Conservation (phyloP, 2,113 vertebrate species). For the Aspidoscelis tigris region DNA sequence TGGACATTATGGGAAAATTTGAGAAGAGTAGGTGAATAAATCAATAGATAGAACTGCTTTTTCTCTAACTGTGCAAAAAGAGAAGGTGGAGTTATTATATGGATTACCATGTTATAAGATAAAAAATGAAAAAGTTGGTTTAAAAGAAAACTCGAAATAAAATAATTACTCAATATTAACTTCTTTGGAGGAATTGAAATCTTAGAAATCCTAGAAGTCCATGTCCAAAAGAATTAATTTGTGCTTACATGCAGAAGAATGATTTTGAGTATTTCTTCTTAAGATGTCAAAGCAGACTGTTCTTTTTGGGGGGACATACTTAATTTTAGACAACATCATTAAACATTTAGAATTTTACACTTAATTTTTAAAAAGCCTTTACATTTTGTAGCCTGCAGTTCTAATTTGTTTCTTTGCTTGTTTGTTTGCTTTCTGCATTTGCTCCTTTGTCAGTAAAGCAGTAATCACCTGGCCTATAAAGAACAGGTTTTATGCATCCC, state of each 20-base stretch:
- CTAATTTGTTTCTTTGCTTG: neutral
- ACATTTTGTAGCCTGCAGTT: conserved; percentile 28
- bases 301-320: conserved; percentile 36
- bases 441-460: conserved; percentile 31
- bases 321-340: conserved; percentile 29
- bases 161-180: neutral
- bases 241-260: neutral
- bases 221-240: neutral
- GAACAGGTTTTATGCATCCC: neutral
- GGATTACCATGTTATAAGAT: neutral
- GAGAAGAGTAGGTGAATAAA: neutral
- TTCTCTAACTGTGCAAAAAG: neutral
- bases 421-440: conserved; percentile 17
- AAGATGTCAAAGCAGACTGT: conserved; percentile 39
- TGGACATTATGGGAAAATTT: conserved; percentile 29
- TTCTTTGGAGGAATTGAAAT: conserved; percentile 27
- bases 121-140: neutral
- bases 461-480: conserved; percentile 7
- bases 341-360: conserved; percentile 45
- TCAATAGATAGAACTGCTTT: neutral
- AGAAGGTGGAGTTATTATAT: neutral
- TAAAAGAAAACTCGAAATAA: no score
- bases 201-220: neutral
- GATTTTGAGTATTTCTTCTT: neutral
- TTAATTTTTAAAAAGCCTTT: conserved; percentile 14